Percentiles rank a stretch among this genome's conserved stretches.
These are phyloP conservation scores for Notechis scutatus DNA, from an alignment of 2,113 vertebrate genomes.

Conservation along the genomic window DNA sequence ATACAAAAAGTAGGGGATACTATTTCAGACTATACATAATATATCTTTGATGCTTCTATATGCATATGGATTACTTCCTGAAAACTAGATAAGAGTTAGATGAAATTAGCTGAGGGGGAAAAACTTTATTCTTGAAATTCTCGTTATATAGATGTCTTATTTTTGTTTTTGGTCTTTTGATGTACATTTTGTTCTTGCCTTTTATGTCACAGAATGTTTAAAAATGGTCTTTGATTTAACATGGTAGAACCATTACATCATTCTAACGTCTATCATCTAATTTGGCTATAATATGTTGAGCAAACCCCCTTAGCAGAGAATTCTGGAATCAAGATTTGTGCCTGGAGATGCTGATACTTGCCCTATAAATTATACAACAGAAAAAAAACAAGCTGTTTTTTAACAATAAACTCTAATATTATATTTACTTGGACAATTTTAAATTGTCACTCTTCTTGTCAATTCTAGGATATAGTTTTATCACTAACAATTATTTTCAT, in stretches of 20 bases:
- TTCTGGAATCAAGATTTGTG: background rate
- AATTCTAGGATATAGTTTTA: background rate
- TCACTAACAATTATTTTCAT: background rate
- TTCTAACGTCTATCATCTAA: background rate
- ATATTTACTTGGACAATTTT: background rate
- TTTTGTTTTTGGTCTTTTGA: background rate
- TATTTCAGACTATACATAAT: background rate
- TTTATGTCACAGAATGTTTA: background rate
- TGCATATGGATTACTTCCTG: background rate
- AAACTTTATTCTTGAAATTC: background rate
- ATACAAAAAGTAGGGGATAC: background rate
- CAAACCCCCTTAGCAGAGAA: background rate
- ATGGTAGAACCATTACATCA: background rate
- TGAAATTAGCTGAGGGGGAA: background rate
- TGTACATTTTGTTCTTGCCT: background rate
- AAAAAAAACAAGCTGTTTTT: background rate
- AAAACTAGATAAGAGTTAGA: background rate
- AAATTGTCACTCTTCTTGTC: background rate
- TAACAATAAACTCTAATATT: background rate
- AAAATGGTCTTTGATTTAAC: background rate
- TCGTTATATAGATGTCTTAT: background rate
- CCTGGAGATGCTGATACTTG: background rate
- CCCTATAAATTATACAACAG: background rate
- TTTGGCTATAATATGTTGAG: background rate
- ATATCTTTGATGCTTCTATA: background rate